phyloP scores from a whole-genome alignment of 2,888 invertebrate species.

The Rhamphomyia laevipes region DNA sequence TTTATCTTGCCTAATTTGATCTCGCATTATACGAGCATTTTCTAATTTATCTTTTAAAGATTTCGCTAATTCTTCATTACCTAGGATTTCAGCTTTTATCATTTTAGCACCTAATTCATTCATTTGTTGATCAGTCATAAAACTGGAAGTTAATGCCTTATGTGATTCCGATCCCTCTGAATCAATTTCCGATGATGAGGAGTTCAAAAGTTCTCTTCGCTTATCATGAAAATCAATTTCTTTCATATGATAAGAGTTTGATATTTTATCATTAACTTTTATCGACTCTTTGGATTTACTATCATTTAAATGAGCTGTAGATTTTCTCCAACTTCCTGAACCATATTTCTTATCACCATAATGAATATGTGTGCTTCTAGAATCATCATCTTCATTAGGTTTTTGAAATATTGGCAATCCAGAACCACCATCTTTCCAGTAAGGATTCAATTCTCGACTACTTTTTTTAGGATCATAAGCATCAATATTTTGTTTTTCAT shows the following conservation, averaged over 20 bases:
- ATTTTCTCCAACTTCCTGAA: constrained; percentile 19
- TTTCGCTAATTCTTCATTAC: constrained; percentile 54
- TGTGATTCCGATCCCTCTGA: neutral
- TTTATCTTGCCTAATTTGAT: constrained; percentile 7
- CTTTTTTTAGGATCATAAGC: constrained; percentile 60
- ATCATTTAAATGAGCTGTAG: neutral
- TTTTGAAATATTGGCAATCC: constrained; percentile 55
- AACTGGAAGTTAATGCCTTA: constrained; percentile 14
- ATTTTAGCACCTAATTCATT: constrained; percentile 85
- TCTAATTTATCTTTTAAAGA: constrained; percentile 66
- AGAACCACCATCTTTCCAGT: constrained; percentile 81
- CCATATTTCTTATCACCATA: neutral
- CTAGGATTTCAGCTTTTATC: constrained; percentile 89
- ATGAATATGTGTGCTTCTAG: neutral
- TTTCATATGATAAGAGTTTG: neutral
- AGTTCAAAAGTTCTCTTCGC: neutral
- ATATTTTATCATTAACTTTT: neutral
- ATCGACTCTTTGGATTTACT: neutral
- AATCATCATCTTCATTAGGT: constrained; percentile 33
- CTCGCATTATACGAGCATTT: constrained; percentile 45
- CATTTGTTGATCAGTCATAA: constrained; percentile 68
- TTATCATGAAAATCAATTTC: neutral
- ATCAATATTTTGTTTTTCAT: constrained; percentile 43
- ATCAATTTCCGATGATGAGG: constrained; percentile 5
- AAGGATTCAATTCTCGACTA: constrained; percentile 74